Base-by-base conservation (phyloP, 1,140 invertebrate genomes). In the Sweltsa coloradensis region DNA sequence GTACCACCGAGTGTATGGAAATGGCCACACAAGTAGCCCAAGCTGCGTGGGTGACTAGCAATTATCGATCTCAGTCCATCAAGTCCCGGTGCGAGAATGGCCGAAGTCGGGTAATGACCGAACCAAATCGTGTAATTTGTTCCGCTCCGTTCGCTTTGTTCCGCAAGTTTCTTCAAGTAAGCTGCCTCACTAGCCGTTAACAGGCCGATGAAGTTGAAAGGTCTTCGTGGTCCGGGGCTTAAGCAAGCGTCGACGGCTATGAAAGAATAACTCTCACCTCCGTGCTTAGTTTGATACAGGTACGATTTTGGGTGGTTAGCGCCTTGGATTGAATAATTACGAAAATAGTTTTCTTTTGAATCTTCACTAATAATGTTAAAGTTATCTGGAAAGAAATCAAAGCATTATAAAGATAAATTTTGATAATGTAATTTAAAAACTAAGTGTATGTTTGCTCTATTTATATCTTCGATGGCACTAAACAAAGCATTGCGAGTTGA, bases 101-200 rank as follows among this genome's bases (percentile, higher is more conserved):
- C 82, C 4, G 90, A 92, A 2, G 89, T 91, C 11, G 92, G 90
- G 69, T 94, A 95, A 64, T 96, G 92, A 19, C 90, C 90, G 73
- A 94, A 95, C 76, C 83, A 88, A 50, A 91, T 68, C 13, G 80
- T 81, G 53, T 79, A 78, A 60, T 76, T 71, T 22, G 64, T 67
- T 46, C 69, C 65, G 16, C 47, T 64, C 13, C 53, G 43, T 24
- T 66, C 53, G 2, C 71, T 69, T 45, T 72, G 57, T 31, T 72
- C 57, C 16, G 70, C 60, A 36, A 82, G 67, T 18, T 62, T 53
- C 45, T 70, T 56, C 19, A 87, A 58, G 49, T 70, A 55, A 3
- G 63, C 51, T 23, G 75, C 69, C 63, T 80, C 83, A 22, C 67
- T 64, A 53, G 74, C 68, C 57, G 74, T 73, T 26, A 83, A 54